Percentiles rank a stretch among this genome's conserved stretches.
Evolutionary conservation across 2,797 vertebrate species (phyloP).

Genomic region (Poliocrania exsul): DNA sequence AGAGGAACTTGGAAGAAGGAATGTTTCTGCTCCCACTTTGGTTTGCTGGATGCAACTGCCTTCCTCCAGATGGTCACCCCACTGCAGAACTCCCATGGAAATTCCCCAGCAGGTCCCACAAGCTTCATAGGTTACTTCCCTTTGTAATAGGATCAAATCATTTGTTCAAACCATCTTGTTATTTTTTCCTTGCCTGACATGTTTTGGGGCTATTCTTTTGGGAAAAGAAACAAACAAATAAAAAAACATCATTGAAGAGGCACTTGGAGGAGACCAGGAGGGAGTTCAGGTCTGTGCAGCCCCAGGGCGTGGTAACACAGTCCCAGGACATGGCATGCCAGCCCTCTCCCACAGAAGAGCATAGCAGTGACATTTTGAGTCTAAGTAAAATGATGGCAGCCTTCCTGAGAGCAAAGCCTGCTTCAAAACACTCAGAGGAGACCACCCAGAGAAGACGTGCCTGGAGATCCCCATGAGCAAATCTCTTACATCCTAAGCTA

Average conservation of each 20-base stretch:
- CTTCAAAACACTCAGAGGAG: background rate
- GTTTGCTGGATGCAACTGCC: background rate
- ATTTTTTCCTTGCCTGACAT: background rate
- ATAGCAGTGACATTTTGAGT: background rate
- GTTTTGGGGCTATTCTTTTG: background rate
- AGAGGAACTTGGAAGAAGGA: background rate
- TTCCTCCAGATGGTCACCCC: background rate
- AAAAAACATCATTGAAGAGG: background rate
- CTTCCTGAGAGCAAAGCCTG: conserved; percentile 15
- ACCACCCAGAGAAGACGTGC: conserved; percentile 25
- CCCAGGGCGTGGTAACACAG: background rate
- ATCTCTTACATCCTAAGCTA: conserved; percentile 1
- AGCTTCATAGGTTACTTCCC: background rate
- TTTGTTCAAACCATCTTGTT: fast-evolving
- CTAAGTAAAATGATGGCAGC: background rate
- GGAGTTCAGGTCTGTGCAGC: background rate
- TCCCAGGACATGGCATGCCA: background rate
- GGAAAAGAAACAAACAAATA: background rate
- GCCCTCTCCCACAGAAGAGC: background rate
- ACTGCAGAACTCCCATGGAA: background rate
- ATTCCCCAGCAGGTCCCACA: background rate
- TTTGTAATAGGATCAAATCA: background rate
- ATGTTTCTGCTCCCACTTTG: background rate
- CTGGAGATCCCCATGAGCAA: background rate
- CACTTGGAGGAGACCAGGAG: background rate